phyloP scores from a whole-genome alignment of 2,113 vertebrate species.

The Neopipo cinnamomea region DNA sequence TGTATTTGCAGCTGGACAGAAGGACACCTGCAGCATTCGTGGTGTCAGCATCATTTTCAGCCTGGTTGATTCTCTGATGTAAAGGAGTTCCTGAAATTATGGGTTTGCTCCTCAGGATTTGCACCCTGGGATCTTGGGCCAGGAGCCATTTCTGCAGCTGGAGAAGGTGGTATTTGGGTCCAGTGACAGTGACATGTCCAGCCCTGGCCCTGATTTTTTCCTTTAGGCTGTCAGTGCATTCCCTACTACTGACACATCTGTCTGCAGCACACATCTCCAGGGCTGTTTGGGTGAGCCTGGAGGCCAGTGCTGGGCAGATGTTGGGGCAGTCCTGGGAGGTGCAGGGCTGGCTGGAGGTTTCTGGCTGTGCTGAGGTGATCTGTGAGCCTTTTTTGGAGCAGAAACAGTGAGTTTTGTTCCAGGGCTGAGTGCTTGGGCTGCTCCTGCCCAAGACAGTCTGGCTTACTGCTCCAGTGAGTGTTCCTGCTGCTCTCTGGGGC shows the following conservation, averaged over 20 bases:
- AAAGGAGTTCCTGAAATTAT: neutral
- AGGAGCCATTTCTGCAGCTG: neutral
- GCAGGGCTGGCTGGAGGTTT: neutral
- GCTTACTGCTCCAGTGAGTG: neutral
- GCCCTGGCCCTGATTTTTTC: neutral
- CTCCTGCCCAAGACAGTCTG: rapidly evolving
- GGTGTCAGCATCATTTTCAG: neutral
- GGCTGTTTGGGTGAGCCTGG: neutral
- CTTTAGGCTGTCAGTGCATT: neutral
- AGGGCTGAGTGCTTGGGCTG: neutral
- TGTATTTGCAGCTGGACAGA: neutral
- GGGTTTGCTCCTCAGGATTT: neutral
- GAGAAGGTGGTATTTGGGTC: neutral
- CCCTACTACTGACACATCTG: neutral
- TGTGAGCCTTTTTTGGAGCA: neutral
- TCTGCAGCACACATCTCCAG: neutral
- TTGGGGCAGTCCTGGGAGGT: neutral
- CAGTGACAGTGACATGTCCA: neutral
- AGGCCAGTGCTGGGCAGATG: neutral
- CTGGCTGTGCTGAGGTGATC: neutral
- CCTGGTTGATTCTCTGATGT: neutral
- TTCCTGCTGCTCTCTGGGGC: neutral
- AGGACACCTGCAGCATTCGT: neutral
- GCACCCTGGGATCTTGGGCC: neutral
- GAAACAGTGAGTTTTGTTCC: neutral